Conservation (phyloP, 2,888 invertebrate species). For the Silvanus unidentatus region DNA sequence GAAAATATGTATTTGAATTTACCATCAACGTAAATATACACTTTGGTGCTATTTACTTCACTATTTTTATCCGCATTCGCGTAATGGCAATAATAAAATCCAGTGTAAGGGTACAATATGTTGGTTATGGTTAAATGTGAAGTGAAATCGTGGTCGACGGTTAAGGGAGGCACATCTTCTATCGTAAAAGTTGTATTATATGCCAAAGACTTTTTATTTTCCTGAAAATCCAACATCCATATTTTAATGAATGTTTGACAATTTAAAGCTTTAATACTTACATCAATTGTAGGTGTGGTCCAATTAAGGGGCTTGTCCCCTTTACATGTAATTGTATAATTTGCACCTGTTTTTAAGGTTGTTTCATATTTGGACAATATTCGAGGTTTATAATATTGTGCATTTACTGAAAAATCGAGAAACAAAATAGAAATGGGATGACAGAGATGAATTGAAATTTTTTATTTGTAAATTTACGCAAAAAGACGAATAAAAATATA, state of each 20-base stretch:
- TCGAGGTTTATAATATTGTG: background rate
- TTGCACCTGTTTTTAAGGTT: constrained; percentile 33
- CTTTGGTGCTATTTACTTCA: constrained; percentile 40
- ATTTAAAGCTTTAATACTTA: constrained; percentile 1
- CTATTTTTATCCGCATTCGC: constrained; percentile 38
- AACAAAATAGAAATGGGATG: no score
- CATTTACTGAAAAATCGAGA: no score
- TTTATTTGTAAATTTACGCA: no score
- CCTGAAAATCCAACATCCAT: constrained; percentile 20
- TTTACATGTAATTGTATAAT: constrained; percentile 47
- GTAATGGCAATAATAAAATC: constrained; percentile 43
- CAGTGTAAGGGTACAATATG: constrained; percentile 39
- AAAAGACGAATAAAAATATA: no score
- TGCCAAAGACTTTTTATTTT: constrained; percentile 1
- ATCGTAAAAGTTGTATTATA: constrained; percentile 14
- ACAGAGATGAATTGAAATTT: no score
- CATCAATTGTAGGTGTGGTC: constrained; percentile 26
- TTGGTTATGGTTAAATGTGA: constrained; percentile 44
- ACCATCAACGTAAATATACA: constrained; percentile 48
- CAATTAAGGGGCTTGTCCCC: constrained; percentile 45
- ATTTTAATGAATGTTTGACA: no score
- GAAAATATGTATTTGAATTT: background rate
- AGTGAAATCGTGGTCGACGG: constrained; percentile 39
- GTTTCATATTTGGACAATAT: constrained; percentile 1
- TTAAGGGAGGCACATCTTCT: constrained; percentile 27